These are phyloP conservation scores for Crotalus tigris DNA, from an alignment of 2,113 vertebrate genomes.

Conservation along the genomic window DNA sequence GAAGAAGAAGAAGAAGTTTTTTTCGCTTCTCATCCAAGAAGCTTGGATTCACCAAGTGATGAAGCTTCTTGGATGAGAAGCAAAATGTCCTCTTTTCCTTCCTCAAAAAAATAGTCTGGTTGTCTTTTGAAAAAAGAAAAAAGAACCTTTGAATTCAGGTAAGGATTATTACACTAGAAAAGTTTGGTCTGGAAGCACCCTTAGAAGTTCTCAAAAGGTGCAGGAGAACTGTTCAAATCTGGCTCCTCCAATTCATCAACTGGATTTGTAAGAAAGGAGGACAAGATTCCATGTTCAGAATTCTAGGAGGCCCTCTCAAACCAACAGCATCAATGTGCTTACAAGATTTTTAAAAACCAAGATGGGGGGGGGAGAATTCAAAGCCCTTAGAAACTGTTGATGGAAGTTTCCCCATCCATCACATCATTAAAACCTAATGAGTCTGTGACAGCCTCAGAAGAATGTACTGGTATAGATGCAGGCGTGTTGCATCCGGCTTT, in stretches of 20 bases:
- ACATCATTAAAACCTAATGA: slow-evolving; percentile 33
- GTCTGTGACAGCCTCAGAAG: slow-evolving; percentile 46
- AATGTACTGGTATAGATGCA: not conserved
- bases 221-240: too few relatives aligned
- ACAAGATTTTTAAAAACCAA: not conserved
- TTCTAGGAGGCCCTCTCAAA: not conserved
- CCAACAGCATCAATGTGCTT: not conserved
- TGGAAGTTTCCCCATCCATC: slow-evolving; percentile 39
- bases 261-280: not conserved
- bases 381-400: slow-evolving; percentile 20
- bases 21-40: not conserved
- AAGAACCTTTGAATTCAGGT: not conserved
- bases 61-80: not conserved
- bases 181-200: not conserved
- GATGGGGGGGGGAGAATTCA: not conserved
- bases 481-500: slow-evolving; percentile 38
- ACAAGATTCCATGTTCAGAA: not conserved
- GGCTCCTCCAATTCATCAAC: not conserved
- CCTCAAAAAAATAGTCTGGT: not conserved
- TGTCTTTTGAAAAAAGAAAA: not conserved
- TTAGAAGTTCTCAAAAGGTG: not conserved
- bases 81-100: not conserved
- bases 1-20: too few relatives aligned
- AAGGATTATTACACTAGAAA: not conserved
- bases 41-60: not conserved